Evolutionary conservation across 2,888 invertebrate genomes (phyloP), one percentile per base, ranked within the genome.

Genomic region (Artemia sp.): DNA sequence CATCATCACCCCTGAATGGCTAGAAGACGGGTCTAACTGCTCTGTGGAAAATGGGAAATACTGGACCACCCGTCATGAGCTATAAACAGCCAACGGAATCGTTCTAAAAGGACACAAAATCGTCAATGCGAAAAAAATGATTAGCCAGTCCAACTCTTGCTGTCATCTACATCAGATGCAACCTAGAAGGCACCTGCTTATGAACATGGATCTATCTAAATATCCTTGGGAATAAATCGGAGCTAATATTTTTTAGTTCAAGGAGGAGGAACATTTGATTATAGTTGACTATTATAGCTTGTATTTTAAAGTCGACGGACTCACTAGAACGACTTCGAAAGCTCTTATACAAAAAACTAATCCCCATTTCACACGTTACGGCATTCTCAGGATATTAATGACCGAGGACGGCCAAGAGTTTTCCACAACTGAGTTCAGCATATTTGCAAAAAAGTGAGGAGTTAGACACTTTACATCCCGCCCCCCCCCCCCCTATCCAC

Each of bases 211-310:
- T n/a, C 38, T 66, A 9, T 72, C 72, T 19, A 4, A 24, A 24
- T 24, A 24, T 4, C 24, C 24, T 4, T 24, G 24, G 24, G 24
- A 24, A 24, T 4, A 68, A 8, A 19, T 70, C 50, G 19, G n/a
- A 19, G 64, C 64, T 19, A 69, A 72, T 67, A 67, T 72, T 38
- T 70, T 67, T 24, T 50, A 12, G 19, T 52, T 67, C 12, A 70
- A 69, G 10, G 38, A 24, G 12, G 67, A 69, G 64, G 51, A 71
- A 12, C 70, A 71, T 66, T 52, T 73, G 67, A 38, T 73, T 12
- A 72, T 72, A 19, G 68, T 70, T 8, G 68, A 70, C 38, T 50
- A 67, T 4, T 24, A 24, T 68, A 50, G 70, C 24, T 24, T 2
- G 2, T 24, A 24, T 24, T 24, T 24, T 24, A 4, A 24, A 24